phyloP scores from a whole-genome alignment of 2,888 invertebrate species.

The Drosophila multiciliata region DNA sequence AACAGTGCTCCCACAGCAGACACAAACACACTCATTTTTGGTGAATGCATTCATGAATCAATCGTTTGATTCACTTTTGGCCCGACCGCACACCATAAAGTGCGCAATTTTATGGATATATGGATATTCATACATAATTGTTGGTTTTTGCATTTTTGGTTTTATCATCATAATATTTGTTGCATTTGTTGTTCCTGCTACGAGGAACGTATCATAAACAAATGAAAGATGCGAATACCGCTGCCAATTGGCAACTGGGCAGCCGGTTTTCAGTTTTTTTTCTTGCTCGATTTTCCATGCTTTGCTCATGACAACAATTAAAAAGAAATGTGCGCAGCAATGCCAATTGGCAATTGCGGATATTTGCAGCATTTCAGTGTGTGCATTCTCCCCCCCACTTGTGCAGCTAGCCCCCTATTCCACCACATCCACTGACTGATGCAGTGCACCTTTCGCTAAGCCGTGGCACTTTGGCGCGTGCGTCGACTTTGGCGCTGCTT shows the following conservation, averaged over 20 bases:
- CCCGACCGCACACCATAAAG: slow-evolving; percentile 35
- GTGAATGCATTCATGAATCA: slow-evolving; percentile 21
- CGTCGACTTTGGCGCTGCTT: slow-evolving; percentile 52
- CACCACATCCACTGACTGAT: background rate
- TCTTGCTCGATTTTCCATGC: slow-evolving; percentile 1
- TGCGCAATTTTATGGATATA: slow-evolving; percentile 24
- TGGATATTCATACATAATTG: slow-evolving; percentile 20
- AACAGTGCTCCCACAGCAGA: background rate
- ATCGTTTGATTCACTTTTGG: slow-evolving; percentile 39
- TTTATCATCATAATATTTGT: background rate
- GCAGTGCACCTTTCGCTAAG: slow-evolving; percentile 62
- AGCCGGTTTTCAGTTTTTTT: slow-evolving; percentile 45
- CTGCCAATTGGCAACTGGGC: slow-evolving; percentile 36
- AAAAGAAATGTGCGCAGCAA: slow-evolving; percentile 68
- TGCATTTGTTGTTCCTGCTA: slow-evolving; percentile 45
- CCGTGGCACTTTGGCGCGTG: slow-evolving; percentile 58
- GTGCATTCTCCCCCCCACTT: background rate
- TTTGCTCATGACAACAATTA: slow-evolving; percentile 64
- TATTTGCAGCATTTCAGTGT: slow-evolving; percentile 36
- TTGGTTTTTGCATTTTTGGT: slow-evolving; percentile 23
- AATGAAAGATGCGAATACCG: slow-evolving; percentile 42
- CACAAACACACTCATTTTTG: slow-evolving; percentile 5
- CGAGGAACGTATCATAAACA: slow-evolving; percentile 54
- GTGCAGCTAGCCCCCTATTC: background rate
- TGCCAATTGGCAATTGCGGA: slow-evolving; percentile 70